Evolutionary conservation across 2,888 invertebrate genomes (phyloP), one percentile per base, ranked within the genome.

Genomic region (Diloba caeruleocephala): DNA sequence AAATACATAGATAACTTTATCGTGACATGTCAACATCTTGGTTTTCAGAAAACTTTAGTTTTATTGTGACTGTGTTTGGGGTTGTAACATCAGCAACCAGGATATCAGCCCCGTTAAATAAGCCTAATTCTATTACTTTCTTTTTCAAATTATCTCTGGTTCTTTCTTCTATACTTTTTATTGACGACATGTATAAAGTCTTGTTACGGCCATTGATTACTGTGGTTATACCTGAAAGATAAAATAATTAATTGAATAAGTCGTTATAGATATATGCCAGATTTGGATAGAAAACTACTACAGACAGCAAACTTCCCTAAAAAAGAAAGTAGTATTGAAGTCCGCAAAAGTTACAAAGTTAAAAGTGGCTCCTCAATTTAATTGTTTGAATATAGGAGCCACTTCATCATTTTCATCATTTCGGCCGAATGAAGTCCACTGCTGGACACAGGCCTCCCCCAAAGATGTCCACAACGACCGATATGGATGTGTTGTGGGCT

Each of bases 51-150:
- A 95, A 96, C 82, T 96, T 96, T 17, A 98, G 93, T 84, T 95
- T 96, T 46, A 97, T 92, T n/a, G 96, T 94, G 38, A 98, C 89
- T 6, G 97, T 96, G 75, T 95, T 96, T 0, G 99, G 98, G 3
- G 97, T 96, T 2, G 99, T 99, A 13, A 96, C 93, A 93, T 99
- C 99, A 0, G 99, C 98, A 1, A 99, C 98, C 69, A 98, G 95
- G 45, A 99, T 94, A 81, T 98, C 97, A 44, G 96, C 96, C 0
- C 98, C 98, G 87, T 98, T 96, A 51, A 88, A 94, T 13, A 99
- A 89, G 1, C 97, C 98, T 50, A 99, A 93, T 71, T 99, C 99
- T 57, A 94, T 94, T 42, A 99, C 88, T 50, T 97, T 96, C 91
- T 97, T 98, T 72, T 96, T 96, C 61, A 99, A 94, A 93, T 99